Conservation (phyloP, 2,797 vertebrate species). For the Carcharodon carcharias region DNA sequence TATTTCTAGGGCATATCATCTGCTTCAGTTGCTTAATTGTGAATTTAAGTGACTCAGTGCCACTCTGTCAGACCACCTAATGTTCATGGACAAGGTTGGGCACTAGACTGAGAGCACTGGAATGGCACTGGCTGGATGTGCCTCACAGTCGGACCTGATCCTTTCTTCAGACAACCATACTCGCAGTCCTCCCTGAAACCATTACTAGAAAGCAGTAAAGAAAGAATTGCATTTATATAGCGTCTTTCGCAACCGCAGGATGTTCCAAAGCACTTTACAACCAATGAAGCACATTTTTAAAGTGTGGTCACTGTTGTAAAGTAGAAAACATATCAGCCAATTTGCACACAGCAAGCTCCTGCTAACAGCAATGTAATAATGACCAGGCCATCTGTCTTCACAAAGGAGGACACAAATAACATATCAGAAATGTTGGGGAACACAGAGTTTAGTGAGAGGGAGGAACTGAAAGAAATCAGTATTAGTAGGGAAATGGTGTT, state of each 20-base stretch:
- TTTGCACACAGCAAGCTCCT: not conserved
- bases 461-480: no score
- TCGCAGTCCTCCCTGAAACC: not conserved
- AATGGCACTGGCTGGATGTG: not conserved
- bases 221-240: not conserved
- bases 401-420: no score
- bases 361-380: not conserved
- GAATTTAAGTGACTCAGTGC: not conserved
- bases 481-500: no score
- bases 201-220: not conserved
- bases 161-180: no score
- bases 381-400: not conserved
- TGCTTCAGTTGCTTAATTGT: not conserved
- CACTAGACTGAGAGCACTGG: not conserved
- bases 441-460: no score
- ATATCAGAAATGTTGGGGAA: no score
- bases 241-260: no score
- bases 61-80: not conserved
- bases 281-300: not conserved
- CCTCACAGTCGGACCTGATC: not conserved
- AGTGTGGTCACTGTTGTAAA: not conserved
- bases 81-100: not conserved
- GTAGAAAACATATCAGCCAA: not conserved
- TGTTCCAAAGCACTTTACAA: no score
- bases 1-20: not conserved